These are phyloP conservation scores for Halocaridina rubra DNA, from an alignment of 2,888 invertebrate species.

Conservation along the genomic window DNA sequence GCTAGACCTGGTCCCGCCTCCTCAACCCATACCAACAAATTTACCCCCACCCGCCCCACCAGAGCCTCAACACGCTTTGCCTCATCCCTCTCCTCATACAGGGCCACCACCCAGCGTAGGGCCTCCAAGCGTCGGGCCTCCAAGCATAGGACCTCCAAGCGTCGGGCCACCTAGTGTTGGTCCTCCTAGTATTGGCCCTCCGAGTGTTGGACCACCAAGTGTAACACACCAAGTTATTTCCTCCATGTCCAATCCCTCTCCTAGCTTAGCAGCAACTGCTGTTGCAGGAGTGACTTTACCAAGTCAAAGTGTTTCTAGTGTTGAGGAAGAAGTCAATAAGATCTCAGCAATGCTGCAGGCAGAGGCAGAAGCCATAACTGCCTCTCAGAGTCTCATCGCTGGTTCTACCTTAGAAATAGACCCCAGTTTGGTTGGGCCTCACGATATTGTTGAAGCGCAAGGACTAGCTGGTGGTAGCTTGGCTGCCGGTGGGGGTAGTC, in stretches of 20 bases:
- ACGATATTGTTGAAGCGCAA: slow-evolving; percentile 61
- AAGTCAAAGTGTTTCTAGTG: slow-evolving; percentile 39
- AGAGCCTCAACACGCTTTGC: slow-evolving; percentile 51
- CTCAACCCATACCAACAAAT: slow-evolving; percentile 40
- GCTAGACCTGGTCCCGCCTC: slow-evolving; percentile 39
- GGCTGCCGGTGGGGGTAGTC: slow-evolving; percentile 16
- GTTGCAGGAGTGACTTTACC: slow-evolving; percentile 40
- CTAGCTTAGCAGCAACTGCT: slow-evolving; percentile 27
- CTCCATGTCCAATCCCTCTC: slow-evolving; percentile 16
- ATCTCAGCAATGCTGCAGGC: slow-evolving; percentile 63
- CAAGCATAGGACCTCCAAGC: slow-evolving; percentile 48
- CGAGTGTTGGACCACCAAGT: slow-evolving; percentile 56
- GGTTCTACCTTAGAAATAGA: slow-evolving; percentile 37
- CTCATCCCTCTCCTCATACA: slow-evolving; percentile 49
- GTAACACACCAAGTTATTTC: slow-evolving; percentile 37
- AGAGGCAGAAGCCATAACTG: slow-evolving; percentile 59
- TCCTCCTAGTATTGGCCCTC: slow-evolving; percentile 57
- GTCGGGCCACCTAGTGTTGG: slow-evolving; percentile 57
- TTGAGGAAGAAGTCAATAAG: slow-evolving; percentile 61
- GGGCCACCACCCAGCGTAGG: slow-evolving; percentile 59
- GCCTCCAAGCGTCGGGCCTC: slow-evolving; percentile 55
- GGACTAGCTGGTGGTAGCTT: slow-evolving; percentile 57
- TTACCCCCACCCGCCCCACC: slow-evolving; percentile 52
- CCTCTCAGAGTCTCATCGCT: slow-evolving; percentile 46
- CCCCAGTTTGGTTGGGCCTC: slow-evolving; percentile 45